These are phyloP conservation scores for Oreochromis mossambicus DNA, from an alignment of 2,797 vertebrate genomes.

Conservation along the genomic window DNA sequence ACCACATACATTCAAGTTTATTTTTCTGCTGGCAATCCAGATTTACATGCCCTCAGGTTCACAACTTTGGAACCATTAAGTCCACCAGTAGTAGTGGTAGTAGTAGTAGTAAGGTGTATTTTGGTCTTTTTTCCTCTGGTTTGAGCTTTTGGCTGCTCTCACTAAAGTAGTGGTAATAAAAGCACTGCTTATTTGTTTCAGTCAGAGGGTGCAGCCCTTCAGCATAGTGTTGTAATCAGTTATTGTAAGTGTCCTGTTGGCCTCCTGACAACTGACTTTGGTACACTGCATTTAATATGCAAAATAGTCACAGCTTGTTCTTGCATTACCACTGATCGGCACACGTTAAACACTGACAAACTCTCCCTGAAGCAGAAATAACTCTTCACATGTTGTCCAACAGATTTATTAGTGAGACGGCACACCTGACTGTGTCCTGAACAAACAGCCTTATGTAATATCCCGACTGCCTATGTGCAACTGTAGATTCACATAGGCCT, in stretches of 20 bases:
- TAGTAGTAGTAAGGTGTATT: not conserved
- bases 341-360: not conserved
- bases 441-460: not conserved
- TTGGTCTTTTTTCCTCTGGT: not conserved
- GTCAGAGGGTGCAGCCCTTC: not conserved
- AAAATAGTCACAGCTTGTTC: not conserved
- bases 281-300: conserved; percentile 8
- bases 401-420: conserved; percentile 18
- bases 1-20: not conserved
- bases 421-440: not conserved
- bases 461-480: not conserved
- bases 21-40: not conserved
- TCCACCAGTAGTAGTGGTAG: not conserved
- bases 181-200: not conserved
- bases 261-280: not conserved
- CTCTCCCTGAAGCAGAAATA: not conserved
- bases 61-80: not conserved
- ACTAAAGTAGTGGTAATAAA: not conserved
- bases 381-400: not conserved
- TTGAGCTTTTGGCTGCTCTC: not conserved
- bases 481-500: not conserved
- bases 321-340: not conserved
- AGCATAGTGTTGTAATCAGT: not conserved
- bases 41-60: not conserved
- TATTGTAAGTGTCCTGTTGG: not conserved